phyloP scores from a whole-genome alignment of 2,113 vertebrate genomes.

The Ciconia boyciana region DNA sequence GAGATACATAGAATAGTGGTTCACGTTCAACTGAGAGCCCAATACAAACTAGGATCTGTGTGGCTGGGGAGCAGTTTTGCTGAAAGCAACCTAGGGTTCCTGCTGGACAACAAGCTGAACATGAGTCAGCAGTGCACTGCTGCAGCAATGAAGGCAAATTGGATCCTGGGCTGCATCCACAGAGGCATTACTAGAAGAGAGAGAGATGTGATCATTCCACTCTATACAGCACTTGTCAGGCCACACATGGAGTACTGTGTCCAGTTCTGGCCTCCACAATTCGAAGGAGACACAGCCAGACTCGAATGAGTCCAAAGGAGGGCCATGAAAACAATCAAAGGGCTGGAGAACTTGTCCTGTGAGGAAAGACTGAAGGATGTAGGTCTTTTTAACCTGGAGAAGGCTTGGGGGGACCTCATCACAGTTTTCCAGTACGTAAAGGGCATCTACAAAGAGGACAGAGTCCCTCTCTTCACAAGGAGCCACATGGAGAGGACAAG shows the following conservation, averaged over 20 bases:
- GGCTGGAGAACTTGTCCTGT: not conserved
- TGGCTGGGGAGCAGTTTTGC: not conserved
- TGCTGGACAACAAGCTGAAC: not conserved
- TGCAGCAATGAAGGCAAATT: not conserved
- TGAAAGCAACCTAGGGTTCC: not conserved
- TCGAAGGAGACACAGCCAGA: not conserved
- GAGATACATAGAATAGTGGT: not conserved
- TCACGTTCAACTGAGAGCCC: not conserved
- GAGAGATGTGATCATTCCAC: not conserved
- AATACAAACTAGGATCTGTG: not conserved
- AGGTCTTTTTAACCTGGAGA: not conserved
- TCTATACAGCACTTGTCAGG: not conserved
- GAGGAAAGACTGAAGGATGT: not conserved
- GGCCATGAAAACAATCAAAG: not conserved
- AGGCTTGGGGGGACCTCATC: not conserved
- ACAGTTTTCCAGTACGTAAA: not conserved
- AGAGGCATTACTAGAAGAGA: not conserved
- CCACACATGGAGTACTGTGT: not conserved
- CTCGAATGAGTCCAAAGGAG: not conserved
- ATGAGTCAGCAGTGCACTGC: not conserved
- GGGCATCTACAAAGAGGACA: not conserved
- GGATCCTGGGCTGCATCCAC: not conserved
- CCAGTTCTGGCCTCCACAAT: not conserved
- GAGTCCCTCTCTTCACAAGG: not conserved
- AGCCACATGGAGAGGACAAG: not conserved